Evolutionary conservation across 2,113 vertebrate species (phyloP).

Genomic region (Apteryx mantelli): DNA sequence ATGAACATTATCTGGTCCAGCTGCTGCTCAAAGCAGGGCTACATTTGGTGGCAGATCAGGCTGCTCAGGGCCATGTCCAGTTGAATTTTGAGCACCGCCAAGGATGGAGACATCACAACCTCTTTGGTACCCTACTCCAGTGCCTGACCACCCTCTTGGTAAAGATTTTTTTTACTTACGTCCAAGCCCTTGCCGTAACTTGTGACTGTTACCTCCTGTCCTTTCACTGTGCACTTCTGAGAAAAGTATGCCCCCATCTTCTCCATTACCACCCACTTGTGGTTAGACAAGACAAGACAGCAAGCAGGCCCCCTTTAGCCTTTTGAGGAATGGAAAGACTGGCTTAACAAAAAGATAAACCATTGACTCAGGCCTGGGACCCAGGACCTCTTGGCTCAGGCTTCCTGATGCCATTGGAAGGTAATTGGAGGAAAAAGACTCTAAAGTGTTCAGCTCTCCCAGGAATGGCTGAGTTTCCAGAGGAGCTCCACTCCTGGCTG

Average conservation of each 20-base stretch:
- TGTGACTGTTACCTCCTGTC: background rate
- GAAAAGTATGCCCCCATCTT: background rate
- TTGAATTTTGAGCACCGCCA: background rate
- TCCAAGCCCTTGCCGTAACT: background rate
- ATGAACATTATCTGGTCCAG: background rate
- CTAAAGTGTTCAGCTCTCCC: background rate
- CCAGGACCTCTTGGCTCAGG: background rate
- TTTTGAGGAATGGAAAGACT: background rate
- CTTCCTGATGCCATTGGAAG: background rate
- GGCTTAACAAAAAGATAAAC: background rate
- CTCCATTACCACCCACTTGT: background rate
- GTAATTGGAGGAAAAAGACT: background rate
- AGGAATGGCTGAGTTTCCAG: background rate
- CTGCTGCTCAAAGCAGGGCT: background rate
- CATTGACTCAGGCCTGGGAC: background rate
- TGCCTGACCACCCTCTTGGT: background rate
- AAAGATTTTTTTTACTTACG: background rate
- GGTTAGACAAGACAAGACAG: background rate
- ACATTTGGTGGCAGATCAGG: background rate
- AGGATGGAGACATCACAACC: background rate
- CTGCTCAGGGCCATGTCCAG: background rate
- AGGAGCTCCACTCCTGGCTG: background rate
- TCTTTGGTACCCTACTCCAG: background rate
- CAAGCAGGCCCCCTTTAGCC: background rate
- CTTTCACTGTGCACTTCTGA: background rate